Conservation (phyloP, 2,113 vertebrate genomes). For the crab-eating macaque (Macaca fascicularis) region DNA sequence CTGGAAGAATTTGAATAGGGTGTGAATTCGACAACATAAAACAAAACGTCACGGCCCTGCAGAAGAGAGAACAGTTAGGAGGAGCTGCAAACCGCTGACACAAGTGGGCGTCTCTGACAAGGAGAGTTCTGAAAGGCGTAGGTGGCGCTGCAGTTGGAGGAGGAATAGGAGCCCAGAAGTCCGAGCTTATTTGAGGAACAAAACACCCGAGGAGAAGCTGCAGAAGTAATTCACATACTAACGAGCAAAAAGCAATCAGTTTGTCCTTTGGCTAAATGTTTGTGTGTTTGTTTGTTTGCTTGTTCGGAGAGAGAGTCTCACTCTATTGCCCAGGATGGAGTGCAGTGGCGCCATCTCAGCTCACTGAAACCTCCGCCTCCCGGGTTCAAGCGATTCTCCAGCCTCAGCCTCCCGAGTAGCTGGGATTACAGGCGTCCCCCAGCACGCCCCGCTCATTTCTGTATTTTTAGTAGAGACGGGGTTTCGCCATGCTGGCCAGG, state of each 20-base stretch:
- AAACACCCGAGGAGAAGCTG: background rate
- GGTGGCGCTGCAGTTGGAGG: rapidly evolving
- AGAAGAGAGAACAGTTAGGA: background rate
- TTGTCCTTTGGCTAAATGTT: background rate
- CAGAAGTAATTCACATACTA: background rate
- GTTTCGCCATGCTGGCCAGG: too few species aligned
- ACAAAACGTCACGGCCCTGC: background rate
- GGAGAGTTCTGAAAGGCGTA: background rate
- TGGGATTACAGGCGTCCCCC: too few species aligned
- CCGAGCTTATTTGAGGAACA: background rate
- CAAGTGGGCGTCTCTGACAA: too few species aligned
- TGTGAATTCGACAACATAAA: background rate
- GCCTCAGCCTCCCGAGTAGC: too few species aligned
- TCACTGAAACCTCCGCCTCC: too few species aligned
- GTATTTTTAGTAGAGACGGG: too few species aligned
- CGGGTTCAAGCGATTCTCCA: too few species aligned
- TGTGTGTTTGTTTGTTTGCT: too few species aligned
- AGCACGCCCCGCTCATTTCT: too few species aligned
- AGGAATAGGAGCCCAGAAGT: background rate
- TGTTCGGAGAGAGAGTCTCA: too few species aligned
- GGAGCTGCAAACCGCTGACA: background rate
- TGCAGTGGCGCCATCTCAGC: too few species aligned
- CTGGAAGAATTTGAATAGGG: background rate
- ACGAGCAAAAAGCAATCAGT: background rate
- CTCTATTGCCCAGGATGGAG: too few species aligned